phyloP scores from a whole-genome alignment of 2,888 invertebrate species.

The Villa cingulata region DNA sequence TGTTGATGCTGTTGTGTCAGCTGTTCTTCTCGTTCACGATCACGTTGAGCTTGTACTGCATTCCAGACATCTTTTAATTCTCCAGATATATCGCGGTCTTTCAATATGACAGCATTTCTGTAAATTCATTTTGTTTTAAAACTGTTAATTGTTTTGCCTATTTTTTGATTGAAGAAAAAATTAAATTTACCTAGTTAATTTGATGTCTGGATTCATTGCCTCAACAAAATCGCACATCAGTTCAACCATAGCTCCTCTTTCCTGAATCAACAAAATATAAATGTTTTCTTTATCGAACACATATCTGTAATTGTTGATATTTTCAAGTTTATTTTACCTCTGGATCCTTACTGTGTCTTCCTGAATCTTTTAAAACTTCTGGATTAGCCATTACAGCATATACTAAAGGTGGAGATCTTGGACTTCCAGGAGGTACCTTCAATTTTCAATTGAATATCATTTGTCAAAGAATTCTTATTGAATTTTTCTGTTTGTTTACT shows the following conservation, averaged over 20 bases:
- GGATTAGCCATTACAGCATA: constrained; percentile 65
- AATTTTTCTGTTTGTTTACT: constrained; percentile 10
- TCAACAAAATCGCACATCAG: constrained; percentile 59
- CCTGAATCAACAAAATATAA: constrained; percentile 31
- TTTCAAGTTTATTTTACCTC: constrained; percentile 38
- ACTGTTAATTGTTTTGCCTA: background rate
- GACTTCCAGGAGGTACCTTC: constrained; percentile 46
- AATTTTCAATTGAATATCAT: constrained; percentile 1
- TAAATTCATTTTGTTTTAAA: background rate
- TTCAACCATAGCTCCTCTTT: constrained; percentile 51
- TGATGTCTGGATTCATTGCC: constrained; percentile 53
- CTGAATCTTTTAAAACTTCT: constrained; percentile 51
- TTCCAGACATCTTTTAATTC: constrained; percentile 63
- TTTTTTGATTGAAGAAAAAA: background rate
- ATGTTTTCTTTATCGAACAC: no score
- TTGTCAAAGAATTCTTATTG: no score
- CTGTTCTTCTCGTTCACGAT: constrained; percentile 34
- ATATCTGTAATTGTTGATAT: background rate
- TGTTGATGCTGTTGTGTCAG: constrained; percentile 31
- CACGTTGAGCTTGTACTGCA: constrained; percentile 45
- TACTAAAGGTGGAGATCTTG: constrained; percentile 47
- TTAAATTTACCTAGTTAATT: constrained; percentile 39
- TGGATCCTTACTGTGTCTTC: constrained; percentile 51
- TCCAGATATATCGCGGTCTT: constrained; percentile 55
- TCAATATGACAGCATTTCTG: constrained; percentile 44